These are phyloP conservation scores for Aethina tumida DNA, from an alignment of 1,140 invertebrate species.

Conservation along the genomic window DNA sequence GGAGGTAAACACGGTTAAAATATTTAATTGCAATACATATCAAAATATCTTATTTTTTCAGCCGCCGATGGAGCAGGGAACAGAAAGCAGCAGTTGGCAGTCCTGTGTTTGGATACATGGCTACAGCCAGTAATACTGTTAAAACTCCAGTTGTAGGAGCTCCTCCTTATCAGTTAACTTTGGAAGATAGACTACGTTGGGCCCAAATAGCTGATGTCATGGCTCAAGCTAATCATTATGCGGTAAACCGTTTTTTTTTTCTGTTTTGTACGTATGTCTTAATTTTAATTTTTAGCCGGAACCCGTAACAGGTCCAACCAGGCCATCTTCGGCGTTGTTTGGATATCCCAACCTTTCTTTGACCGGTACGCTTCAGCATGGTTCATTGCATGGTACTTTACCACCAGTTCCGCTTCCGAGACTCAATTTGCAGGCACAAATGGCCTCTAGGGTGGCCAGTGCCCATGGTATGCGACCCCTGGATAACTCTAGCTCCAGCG, in stretches of 20 bases:
- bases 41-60: constrained; percentile 36
- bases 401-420: constrained; percentile 66
- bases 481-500: constrained; percentile 53
- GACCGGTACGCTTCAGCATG: constrained; percentile 34
- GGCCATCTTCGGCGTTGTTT: constrained; percentile 75
- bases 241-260: constrained; percentile 50
- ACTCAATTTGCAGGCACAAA: constrained; percentile 39
- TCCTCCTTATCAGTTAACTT: constrained; percentile 54
- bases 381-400: constrained; percentile 47
- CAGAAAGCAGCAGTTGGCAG: constrained; percentile 70
- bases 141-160: constrained; percentile 54
- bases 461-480: constrained; percentile 38
- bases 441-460: constrained; percentile 37
- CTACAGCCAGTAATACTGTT: constrained; percentile 53
- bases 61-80: constrained; percentile 77
- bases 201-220: constrained; percentile 77
- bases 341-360: constrained; percentile 51
- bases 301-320: constrained; percentile 50
- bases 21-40: neutral
- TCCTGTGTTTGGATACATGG: constrained; percentile 73
- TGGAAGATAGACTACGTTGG: constrained; percentile 71
- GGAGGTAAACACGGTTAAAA: constrained; percentile 52
- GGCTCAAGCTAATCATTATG: constrained; percentile 72
- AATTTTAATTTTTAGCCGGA: constrained; percentile 51
- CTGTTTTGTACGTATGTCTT: too few relatives aligned